Conservation (phyloP, 64 coral and sea anemone species). For the Acropora tenuis region DNA sequence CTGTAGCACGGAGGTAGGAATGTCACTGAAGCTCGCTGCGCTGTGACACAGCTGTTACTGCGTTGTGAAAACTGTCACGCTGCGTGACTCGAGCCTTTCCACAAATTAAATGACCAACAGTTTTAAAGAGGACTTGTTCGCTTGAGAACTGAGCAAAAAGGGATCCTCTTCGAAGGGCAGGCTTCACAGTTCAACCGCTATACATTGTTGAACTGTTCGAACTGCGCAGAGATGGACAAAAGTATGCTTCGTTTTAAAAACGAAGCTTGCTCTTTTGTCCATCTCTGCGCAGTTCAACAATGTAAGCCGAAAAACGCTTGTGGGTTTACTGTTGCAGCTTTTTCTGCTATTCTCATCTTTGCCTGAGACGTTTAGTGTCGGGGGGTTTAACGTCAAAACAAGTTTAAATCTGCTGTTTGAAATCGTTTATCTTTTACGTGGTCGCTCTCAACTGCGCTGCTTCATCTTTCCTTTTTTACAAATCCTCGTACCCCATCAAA, state of each 20-base stretch:
- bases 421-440: no score
- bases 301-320: not conserved
- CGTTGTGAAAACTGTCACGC: not conserved
- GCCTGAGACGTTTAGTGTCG: not conserved
- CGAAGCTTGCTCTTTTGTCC: not conserved
- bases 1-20: not conserved
- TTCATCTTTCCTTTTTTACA: no score
- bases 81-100: not conserved
- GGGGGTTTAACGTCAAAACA: no score
- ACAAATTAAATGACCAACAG: not conserved
- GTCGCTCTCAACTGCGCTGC: no score
- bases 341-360: not conserved
- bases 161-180: no score
- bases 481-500: no score
- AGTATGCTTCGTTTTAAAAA: not conserved
- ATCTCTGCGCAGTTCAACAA: not conserved
- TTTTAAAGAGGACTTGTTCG: not conserved
- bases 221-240: not conserved
- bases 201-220: not conserved
- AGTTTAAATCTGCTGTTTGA: no score
- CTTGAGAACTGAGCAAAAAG: not conserved
- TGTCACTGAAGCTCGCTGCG: not conserved
- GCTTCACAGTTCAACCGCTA: no score
- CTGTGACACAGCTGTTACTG: not conserved
- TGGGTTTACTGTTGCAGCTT: not conserved